phyloP scores from a whole-genome alignment of 2,113 vertebrate genomes.

The Peromyscus californicus region DNA sequence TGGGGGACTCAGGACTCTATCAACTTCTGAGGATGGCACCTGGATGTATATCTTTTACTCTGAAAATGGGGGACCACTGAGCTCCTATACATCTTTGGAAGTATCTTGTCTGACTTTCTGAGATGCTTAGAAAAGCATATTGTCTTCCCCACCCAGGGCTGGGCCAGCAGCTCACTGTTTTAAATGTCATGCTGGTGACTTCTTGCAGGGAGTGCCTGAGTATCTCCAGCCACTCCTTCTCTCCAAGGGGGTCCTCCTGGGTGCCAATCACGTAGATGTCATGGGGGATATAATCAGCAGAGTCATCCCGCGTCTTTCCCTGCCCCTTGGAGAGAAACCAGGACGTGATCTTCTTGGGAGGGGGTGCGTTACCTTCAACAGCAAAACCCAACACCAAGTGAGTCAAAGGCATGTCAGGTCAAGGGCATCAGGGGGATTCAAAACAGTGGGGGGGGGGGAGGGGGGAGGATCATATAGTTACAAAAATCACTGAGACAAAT shows the following conservation, averaged over 20 bases:
- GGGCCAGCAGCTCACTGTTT: conserved; percentile 89
- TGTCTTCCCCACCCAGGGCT: neutral
- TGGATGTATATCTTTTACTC: neutral
- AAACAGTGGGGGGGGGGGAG: neutral
- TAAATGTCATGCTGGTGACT: conserved; percentile 96
- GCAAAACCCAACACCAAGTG: conserved; percentile 84
- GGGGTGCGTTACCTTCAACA: conserved; percentile 93
- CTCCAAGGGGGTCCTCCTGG: conserved; percentile 95
- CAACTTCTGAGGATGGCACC: neutral
- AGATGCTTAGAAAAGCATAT: neutral
- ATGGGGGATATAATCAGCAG: conserved; percentile 97
- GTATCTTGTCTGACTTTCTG: neutral
- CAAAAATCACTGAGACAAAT: neutral
- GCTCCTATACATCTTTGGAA: neutral
- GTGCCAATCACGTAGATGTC: conserved; percentile 98
- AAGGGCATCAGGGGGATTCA: conserved; percentile 12
- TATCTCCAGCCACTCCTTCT: conserved; percentile 96
- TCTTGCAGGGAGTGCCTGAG: conserved; percentile 92
- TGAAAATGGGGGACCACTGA: neutral
- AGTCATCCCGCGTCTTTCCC: conserved; percentile 96
- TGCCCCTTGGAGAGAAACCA: conserved; percentile 99
- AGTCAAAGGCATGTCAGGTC: conserved; percentile 70
- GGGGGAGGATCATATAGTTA: neutral
- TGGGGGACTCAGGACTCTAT: accelerated
- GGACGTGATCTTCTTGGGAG: conserved; percentile 94